Base-by-base conservation (phyloP, 2,113 vertebrate genomes). In the Ramphastos sulfuratus region DNA sequence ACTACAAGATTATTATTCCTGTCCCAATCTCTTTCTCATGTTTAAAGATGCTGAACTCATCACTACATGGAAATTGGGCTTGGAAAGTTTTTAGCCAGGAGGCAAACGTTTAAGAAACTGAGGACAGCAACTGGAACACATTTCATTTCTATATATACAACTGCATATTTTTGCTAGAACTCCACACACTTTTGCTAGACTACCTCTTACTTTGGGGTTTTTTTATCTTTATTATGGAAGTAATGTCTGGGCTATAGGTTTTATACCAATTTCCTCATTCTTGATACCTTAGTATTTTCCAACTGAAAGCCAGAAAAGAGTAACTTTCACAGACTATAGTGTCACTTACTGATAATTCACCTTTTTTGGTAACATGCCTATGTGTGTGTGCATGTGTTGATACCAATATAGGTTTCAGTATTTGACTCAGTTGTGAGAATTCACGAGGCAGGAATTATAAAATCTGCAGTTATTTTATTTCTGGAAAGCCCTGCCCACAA, bases 371-470 rank as follows among this genome's bases (percentile, higher is more conserved):
- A 48, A 55, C 75, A 72, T 33, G 10, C 0, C 6, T 58, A 2
- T 28, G 3, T 13, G 7, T 52, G 5, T 48, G 10, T 19, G 1
- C 19, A 2, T 54, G 4, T 58, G n/a, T 33, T 3, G 1, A 28
- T 31, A 55, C 2, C 6, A 48, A 30, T 61, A 60, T 4, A n/a
- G 0, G 8, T 90, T 93, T 94, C n/a, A n/a, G n/a, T n/a, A n/a
- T n/a, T n/a, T n/a, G n/a, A n/a, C n/a, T n/a, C n/a, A n/a, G n/a
- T n/a, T n/a, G n/a, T n/a, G n/a, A n/a, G n/a, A n/a, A n/a, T n/a
- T n/a, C n/a, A n/a, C n/a, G n/a, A n/a, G n/a, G n/a, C n/a, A n/a
- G n/a, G n/a, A n/a, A n/a, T n/a, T n/a, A n/a, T n/a, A n/a, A n/a
- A n/a, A n/a, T n/a, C n/a, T n/a, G n/a, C n/a, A n/a, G n/a, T n/a